Percentiles rank a stretch among this genome's conserved stretches.
phyloP scores from a whole-genome alignment of 2,113 vertebrate genomes.

The Cebidichthys violaceus region DNA sequence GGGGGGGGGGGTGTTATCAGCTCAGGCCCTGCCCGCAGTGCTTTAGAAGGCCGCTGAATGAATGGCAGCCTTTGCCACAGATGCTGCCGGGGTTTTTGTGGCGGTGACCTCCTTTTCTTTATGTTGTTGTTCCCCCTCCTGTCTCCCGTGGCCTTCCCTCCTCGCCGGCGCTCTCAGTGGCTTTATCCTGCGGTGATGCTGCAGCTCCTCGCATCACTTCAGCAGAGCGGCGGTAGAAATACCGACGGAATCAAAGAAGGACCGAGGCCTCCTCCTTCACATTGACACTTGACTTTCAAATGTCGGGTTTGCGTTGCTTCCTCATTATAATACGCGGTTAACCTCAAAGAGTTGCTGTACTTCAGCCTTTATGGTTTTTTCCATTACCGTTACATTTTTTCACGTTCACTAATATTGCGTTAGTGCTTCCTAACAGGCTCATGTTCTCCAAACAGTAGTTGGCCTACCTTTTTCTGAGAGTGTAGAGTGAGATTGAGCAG shows the following conservation, averaged over 20 bases:
- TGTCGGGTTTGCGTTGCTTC: background rate
- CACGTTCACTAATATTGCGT: background rate
- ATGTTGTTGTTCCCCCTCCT: constrained; percentile 35
- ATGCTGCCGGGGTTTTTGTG: constrained; percentile 47
- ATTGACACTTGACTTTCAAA: constrained; percentile 14
- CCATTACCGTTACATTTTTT: background rate
- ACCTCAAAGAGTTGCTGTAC: background rate
- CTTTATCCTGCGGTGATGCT: constrained; percentile 36
- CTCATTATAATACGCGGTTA: background rate
- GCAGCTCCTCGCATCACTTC: constrained; percentile 26
- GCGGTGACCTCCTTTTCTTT: constrained; percentile 40
- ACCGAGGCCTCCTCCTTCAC: background rate
- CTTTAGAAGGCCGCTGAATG: constrained; percentile 55
- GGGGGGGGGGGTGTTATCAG: constrained; percentile 54
- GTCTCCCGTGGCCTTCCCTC: constrained; percentile 53
- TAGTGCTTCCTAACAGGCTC: background rate
- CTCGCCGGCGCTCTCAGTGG: constrained; percentile 7
- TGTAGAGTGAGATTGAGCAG: background rate
- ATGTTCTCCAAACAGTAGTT: constrained; percentile 9
- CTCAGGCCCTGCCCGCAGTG: constrained; percentile 35
- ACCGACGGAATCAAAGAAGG: background rate
- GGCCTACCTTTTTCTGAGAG: background rate
- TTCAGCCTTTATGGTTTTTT: background rate
- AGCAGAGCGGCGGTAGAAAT: background rate
- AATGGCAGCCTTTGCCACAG: constrained; percentile 47